Evolutionary conservation across 1,140 invertebrate genomes (phyloP), one percentile per base, ranked within the genome.

Genomic region (Lordiphosa collinella): DNA sequence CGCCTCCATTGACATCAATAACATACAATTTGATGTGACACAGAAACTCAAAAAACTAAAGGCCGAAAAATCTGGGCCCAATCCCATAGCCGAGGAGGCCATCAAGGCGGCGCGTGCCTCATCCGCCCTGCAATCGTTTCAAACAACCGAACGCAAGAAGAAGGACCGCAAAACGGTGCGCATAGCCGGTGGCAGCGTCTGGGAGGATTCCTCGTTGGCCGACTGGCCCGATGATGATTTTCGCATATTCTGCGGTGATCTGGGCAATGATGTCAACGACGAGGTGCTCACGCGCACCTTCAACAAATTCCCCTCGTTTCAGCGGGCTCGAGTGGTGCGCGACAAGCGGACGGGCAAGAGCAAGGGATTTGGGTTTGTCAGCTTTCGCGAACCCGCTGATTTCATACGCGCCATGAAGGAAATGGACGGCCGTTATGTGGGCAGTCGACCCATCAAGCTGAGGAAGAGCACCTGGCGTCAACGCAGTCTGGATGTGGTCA

Each of bases 191-290:
- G 97, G 97, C 2, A 93, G 95, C 70, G 93, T 94, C 1, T 99
- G 98, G 98, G 97, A 99, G 89, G 98, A 99, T 91, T 91, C 92
- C 34, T 96, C 96, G 0, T 89, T 99, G 14, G 86, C 93, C 9
- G 98, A 99, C 79, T 99, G 97, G 97, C 94, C 96, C 48, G 94
- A 96, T 85, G 97, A 98, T 92, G 98, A 99, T 91, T 99, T 98
- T 89, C 91, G 98, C 63, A 95, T 99, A 89, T 99, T 99, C 90
- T 99, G 98, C 89, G 99, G 99, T 31, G 99, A 99, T 92, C 91
- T 99, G 4, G 99, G 99, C 2, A 99, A 99, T 89, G 98, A 99
- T 90, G 98, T 99, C 1, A 99, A 97, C 0, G 98, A 99, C 86
- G 98, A 99, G 89, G 92, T 98, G 41, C 90, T 99, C 7, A 93